phyloP scores from a whole-genome alignment of 2,888 invertebrate genomes.

The Drosophila trichaetosa region DNA sequence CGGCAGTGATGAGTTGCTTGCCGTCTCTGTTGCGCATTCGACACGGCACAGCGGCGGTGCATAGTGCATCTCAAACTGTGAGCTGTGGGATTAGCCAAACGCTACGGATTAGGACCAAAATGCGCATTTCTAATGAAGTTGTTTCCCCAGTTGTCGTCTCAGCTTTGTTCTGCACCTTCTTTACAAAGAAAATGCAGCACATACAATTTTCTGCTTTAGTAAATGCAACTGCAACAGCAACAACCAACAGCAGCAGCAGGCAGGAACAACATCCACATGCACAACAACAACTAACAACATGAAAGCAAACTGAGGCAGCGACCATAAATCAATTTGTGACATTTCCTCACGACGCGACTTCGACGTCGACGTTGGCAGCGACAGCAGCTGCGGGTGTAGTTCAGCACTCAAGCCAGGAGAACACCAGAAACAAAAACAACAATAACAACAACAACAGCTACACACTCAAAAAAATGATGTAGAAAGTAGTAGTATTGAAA shows the following conservation, averaged over 20 bases:
- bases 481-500: background rate
- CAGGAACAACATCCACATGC: constrained; percentile 19
- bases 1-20: constrained; percentile 1
- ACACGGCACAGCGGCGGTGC: constrained; percentile 31
- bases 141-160: constrained; percentile 51
- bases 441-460: constrained; percentile 21
- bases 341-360: constrained; percentile 74
- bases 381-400: constrained; percentile 54
- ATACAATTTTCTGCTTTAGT: constrained; percentile 44
- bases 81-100: constrained; percentile 54
- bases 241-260: constrained; percentile 23
- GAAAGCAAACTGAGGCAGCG: constrained; percentile 52
- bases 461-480: constrained; percentile 23
- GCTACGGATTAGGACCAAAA: constrained; percentile 59
- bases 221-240: constrained; percentile 24
- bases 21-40: constrained; percentile 30
- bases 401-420: constrained; percentile 23
- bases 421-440: constrained; percentile 36
- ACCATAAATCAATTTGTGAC: constrained; percentile 80
- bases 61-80: constrained; percentile 55
- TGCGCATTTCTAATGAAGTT: constrained; percentile 77
- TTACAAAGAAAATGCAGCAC: constrained; percentile 59
- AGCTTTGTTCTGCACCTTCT: constrained; percentile 3
- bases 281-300: constrained; percentile 25
- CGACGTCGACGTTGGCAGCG: constrained; percentile 32